Conservation (phyloP, 2,113 vertebrate species). For the Raja brachyura region DNA sequence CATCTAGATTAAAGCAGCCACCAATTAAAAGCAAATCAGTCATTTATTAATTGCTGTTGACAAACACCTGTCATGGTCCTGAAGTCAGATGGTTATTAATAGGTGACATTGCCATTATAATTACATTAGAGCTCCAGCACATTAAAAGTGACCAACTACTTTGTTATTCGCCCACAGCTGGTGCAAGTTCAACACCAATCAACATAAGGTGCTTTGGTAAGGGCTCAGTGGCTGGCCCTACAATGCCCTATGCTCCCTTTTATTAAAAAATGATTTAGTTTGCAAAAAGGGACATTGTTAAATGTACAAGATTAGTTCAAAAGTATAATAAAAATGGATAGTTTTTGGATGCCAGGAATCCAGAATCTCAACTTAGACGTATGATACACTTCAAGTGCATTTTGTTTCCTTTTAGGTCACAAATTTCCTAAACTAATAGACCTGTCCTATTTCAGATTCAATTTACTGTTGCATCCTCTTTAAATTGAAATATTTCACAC, state of each 20-base stretch:
- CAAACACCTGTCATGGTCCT: not conserved
- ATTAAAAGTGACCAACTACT: conserved; percentile 16
- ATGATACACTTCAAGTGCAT: not conserved
- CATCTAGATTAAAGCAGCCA: not conserved
- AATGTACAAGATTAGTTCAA: not conserved
- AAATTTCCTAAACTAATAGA: not conserved
- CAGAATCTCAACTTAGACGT: not conserved
- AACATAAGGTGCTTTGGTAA: conserved; percentile 17
- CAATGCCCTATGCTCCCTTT: conserved; percentile 4
- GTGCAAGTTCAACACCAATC: conserved; percentile 20
- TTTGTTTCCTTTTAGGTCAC: not conserved
- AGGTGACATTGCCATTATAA: not conserved
- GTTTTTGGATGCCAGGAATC: not conserved
- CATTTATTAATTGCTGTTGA: not conserved
- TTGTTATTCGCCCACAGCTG: not conserved
- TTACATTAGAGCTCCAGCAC: not conserved
- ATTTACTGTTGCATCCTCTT: not conserved
- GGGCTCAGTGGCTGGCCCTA: not conserved
- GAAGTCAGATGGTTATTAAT: not conserved
- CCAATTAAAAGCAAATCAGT: not conserved
- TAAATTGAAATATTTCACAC: not conserved
- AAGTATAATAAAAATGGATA: not conserved
- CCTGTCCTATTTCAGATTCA: not conserved
- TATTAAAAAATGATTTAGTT: not conserved
- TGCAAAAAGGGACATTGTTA: no score